These are phyloP conservation scores for Manis pentadactyla DNA, from an alignment of 2,797 vertebrate genomes.

Conservation along the genomic window DNA sequence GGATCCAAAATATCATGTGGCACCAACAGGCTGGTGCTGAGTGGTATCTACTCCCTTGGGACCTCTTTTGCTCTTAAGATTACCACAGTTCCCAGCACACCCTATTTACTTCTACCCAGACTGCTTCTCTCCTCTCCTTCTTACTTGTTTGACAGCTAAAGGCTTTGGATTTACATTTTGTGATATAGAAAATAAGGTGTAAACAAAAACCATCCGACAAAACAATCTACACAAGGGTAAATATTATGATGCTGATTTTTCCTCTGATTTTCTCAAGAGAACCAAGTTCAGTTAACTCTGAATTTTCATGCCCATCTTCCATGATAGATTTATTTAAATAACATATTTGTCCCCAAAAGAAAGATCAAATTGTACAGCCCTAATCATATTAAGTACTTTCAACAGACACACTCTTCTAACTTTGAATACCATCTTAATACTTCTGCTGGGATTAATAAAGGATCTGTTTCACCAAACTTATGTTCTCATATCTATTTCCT, in stretches of 20 bases:
- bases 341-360: neutral
- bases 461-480: neutral
- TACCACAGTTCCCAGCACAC: neutral
- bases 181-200: neutral
- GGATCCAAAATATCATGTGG: neutral
- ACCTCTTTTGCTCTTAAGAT: neutral
- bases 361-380: neutral
- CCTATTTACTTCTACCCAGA: neutral
- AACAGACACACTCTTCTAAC: neutral
- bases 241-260: neutral
- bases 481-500: neutral
- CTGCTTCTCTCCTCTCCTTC: neutral
- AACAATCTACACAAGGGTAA: neutral
- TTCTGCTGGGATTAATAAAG: neutral
- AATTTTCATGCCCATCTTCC: conserved; percentile 3
- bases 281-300: neutral
- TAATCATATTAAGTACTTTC: neutral
- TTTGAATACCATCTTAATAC: neutral
- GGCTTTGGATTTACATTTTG: neutral
- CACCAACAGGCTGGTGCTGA: neutral
- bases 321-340: conserved; percentile 8
- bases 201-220: neutral
- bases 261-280: neutral
- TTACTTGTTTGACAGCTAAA: neutral
- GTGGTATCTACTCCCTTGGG: neutral